Evolutionary conservation across 1,140 invertebrate species (phyloP), one percentile per base, ranked within the genome.

Genomic region (Diuraphis noxia): DNA sequence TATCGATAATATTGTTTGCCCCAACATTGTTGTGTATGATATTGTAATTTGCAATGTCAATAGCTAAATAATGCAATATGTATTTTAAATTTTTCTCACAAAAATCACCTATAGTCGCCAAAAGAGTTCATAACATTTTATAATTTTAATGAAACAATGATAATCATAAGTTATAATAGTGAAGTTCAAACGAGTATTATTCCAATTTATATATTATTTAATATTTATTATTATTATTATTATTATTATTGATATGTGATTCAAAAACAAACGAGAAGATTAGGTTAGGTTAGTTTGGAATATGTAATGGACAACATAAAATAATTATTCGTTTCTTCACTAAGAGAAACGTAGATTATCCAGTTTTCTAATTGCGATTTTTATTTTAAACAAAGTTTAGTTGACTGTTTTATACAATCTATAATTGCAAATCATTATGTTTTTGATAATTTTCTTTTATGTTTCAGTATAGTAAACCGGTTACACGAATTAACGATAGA

Each of bases 401-500:
- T 72, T 72, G 56, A 72, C 56, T 38, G 9, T 52, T 49, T 52
- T 56, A 38, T 86, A 25, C 38, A 86, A 2, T 9, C 36, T 21
- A 13, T 86, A 84, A 52, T 86, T 86, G 84, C 46, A 36, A 38
- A 36, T 86, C 9, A n/a, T 36, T 86, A 49, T 10, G 19, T 86
- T 84, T 43, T 84, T 43, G 25, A 85, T 86, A 52, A 38, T 13
- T 86, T 86, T 52, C 43, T 23, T 86, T 52, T 52, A 49, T 34
- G 9, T 85, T 34, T 49, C n/a, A 23, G n/a, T 34, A 23, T 46
- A 34, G 34, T 85, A 40, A 85, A 89, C 88, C 88, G 56, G 63
- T 89, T 89, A 77, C 52, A 90, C n/a, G 38, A 90, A 79, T 90
- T 46, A 90, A 79, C 81, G 8, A 88, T 36, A 34, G 9, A 77